Conservation (phyloP, 2,888 invertebrate genomes). For the Drosophila cyrtoloma region DNA sequence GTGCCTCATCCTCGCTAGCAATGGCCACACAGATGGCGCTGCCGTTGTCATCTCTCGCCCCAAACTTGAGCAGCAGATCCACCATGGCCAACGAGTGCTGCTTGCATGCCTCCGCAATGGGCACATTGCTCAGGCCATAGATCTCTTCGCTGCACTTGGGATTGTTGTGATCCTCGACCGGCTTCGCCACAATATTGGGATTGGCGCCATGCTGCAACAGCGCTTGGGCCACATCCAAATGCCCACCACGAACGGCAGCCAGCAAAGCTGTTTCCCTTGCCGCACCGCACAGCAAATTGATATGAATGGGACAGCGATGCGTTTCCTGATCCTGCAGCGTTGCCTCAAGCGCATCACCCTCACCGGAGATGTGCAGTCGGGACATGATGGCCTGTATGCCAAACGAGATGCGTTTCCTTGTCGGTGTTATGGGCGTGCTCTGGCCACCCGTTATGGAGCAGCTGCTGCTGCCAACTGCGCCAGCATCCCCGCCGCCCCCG, state of each 20-base stretch:
- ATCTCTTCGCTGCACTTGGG: slow-evolving; percentile 85
- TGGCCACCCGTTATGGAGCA: slow-evolving; percentile 52
- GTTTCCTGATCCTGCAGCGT: slow-evolving; percentile 66
- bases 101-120: slow-evolving; percentile 85
- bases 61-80: slow-evolving; percentile 86
- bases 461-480: slow-evolving; percentile 7
- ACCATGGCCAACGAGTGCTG: slow-evolving; percentile 84
- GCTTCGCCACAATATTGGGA: slow-evolving; percentile 89
- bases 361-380: slow-evolving; percentile 89
- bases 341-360: slow-evolving; percentile 85
- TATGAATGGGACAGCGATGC: slow-evolving; percentile 89
- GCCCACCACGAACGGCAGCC: slow-evolving; percentile 91
- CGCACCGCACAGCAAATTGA: slow-evolving; percentile 91
- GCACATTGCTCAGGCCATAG: slow-evolving; percentile 84
- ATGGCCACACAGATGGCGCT: slow-evolving; percentile 92
- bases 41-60: slow-evolving; percentile 95
- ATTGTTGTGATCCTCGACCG: slow-evolving; percentile 85
- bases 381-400: slow-evolving; percentile 96
- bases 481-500: neutral
- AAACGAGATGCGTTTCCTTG: slow-evolving; percentile 91
- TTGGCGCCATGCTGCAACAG: slow-evolving; percentile 92
- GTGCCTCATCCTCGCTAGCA: slow-evolving; percentile 89
- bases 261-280: slow-evolving; percentile 93
- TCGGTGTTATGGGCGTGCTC: slow-evolving; percentile 85
- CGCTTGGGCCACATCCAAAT: slow-evolving; percentile 89